phyloP scores from a whole-genome alignment of 2,888 invertebrate species.

The Eupithecia vulgata region DNA sequence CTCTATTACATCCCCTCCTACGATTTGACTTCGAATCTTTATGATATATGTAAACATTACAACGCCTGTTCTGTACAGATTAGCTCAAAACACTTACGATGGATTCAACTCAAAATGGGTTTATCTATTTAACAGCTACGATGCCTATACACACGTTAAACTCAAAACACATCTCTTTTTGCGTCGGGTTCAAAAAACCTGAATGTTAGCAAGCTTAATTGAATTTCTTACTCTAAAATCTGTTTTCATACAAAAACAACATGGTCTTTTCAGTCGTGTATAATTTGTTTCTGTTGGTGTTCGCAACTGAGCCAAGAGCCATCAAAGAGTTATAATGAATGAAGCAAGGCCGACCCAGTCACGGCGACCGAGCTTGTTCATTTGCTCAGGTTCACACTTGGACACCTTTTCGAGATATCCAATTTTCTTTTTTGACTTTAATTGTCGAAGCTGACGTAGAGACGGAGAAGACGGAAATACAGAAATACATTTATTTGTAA shows the following conservation, averaged over 20 bases:
- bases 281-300: slow-evolving; percentile 16
- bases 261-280: slow-evolving; percentile 14
- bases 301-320: slow-evolving; percentile 28
- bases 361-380: slow-evolving; percentile 10
- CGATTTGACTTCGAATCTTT: not conserved
- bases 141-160: not conserved
- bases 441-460: not conserved
- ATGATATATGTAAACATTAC: not conserved
- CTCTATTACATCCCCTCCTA: too few relatives aligned
- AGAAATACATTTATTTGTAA: too few relatives aligned
- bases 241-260: slow-evolving; percentile 5
- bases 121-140: not conserved
- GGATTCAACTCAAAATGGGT: not conserved
- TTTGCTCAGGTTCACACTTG: not conserved
- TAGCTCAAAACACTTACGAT: not conserved
- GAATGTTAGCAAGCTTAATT: not conserved
- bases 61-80: not conserved
- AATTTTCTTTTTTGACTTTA: not conserved
- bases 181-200: not conserved
- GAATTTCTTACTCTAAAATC: not conserved
- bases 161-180: not conserved
- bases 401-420: not conserved
- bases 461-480: not conserved
- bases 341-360: not conserved
- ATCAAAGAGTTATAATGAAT: slow-evolving; percentile 51